Evolutionary conservation across 2,888 invertebrate genomes (phyloP).

Genomic region (Pristionchus maxplancki): DNA sequence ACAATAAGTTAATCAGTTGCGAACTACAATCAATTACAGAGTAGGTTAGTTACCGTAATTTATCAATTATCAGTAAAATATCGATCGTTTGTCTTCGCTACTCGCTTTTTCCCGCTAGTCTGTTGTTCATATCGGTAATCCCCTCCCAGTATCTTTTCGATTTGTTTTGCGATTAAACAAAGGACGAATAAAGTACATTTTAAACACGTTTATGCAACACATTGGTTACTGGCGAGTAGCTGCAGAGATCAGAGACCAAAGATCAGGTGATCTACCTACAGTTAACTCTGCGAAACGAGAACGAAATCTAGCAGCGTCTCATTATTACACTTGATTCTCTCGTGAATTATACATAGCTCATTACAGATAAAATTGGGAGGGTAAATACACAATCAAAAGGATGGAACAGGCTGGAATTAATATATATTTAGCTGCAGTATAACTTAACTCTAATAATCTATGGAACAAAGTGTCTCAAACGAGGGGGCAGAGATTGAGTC

Average conservation of each 20-base stretch:
- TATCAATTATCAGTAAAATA: neutral
- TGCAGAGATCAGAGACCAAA: constrained; percentile 27
- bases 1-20: constrained; percentile 6
- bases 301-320: neutral
- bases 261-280: neutral
- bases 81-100: constrained; percentile 24
- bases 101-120: constrained; percentile 9
- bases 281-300: neutral
- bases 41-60: constrained; percentile 12
- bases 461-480: constrained; percentile 2
- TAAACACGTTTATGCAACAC: constrained; percentile 38
- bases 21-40: constrained; percentile 2
- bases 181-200: neutral
- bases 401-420: neutral
- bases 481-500: neutral
- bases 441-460: constrained; percentile 15
- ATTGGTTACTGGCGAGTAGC: neutral
- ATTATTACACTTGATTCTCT: constrained; percentile 17
- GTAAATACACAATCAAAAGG: constrained; percentile 19
- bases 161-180: neutral
- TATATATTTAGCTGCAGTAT: constrained; percentile 30
- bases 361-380: neutral
- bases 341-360: constrained; percentile 30
- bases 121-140: constrained; percentile 3
- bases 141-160: neutral